These are phyloP conservation scores for Chionoecetes opilio DNA, from an alignment of 1,140 invertebrate genomes.

Conservation along the genomic window DNA sequence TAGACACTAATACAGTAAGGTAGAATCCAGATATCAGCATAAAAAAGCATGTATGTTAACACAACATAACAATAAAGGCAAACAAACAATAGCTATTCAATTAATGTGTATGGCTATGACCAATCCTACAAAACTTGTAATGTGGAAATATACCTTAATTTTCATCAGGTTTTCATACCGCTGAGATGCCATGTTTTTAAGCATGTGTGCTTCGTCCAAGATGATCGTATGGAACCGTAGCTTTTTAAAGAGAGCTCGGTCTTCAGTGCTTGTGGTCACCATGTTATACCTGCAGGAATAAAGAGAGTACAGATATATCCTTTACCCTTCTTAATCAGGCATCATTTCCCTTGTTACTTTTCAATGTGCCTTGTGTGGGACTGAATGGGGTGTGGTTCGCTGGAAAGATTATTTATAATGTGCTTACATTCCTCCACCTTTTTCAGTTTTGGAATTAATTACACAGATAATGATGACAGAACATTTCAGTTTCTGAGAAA, in stretches of 20 bases:
- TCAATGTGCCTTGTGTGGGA: no score
- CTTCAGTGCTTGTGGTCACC: constrained; percentile 92
- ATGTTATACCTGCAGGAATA: constrained; percentile 89
- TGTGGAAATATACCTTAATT: constrained; percentile 88
- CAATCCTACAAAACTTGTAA: constrained; percentile 78
- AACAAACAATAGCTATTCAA: constrained; percentile 5
- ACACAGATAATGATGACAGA: no score
- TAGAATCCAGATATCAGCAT: no score
- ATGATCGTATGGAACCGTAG: constrained; percentile 95
- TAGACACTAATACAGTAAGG: no score
- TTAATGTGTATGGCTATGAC: constrained; percentile 42
- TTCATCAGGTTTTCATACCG: constrained; percentile 95
- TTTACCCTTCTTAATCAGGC: no score
- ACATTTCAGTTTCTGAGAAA: no score
- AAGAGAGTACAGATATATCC: neutral
- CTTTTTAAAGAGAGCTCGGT: constrained; percentile 95
- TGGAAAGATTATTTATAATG: no score
- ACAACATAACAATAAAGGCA: constrained; percentile 19
- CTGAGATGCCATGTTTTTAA: constrained; percentile 97
- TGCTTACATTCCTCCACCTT: no score
- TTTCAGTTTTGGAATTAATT: no score
- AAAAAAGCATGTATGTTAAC: no score
- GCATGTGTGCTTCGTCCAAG: constrained; percentile 98
- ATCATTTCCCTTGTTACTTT: no score
- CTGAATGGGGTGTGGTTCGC: no score